phyloP scores from a whole-genome alignment of 1,140 invertebrate species.

The Potamilus streckersoni region DNA sequence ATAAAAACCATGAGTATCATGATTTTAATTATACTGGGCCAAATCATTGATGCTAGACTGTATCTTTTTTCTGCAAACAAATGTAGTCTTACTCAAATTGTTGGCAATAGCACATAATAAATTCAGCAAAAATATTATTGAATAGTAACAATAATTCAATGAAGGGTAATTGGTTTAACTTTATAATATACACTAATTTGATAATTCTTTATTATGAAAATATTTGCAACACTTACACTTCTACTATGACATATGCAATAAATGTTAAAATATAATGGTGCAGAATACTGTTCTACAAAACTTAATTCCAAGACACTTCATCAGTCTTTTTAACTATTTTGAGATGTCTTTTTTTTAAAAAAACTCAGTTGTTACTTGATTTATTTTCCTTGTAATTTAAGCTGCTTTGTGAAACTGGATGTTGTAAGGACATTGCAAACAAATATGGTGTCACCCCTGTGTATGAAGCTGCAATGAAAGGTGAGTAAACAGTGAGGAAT shows the following conservation, averaged over 20 bases:
- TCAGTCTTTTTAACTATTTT: no score
- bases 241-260: background rate
- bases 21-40: no score
- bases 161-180: no score
- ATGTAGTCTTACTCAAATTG: no score
- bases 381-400: constrained; percentile 27
- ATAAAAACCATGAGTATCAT: no score
- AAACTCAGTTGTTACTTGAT: background rate
- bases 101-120: no score
- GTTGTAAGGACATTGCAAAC: constrained; percentile 42
- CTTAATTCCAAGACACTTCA: background rate
- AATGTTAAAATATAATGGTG: background rate
- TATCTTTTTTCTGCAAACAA: no score
- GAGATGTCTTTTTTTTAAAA: background rate
- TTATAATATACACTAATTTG: no score
- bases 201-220: background rate
- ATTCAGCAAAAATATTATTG: no score
- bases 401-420: constrained; percentile 48
- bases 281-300: background rate
- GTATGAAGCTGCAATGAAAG: constrained; percentile 51
- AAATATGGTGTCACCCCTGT: constrained; percentile 54
- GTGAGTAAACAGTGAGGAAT: constrained; percentile 18
- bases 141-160: no score
- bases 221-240: background rate
- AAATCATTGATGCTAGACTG: no score